Evolutionary conservation across 2,797 vertebrate species (phyloP).

Genomic region (Falco novaeseelandiae): DNA sequence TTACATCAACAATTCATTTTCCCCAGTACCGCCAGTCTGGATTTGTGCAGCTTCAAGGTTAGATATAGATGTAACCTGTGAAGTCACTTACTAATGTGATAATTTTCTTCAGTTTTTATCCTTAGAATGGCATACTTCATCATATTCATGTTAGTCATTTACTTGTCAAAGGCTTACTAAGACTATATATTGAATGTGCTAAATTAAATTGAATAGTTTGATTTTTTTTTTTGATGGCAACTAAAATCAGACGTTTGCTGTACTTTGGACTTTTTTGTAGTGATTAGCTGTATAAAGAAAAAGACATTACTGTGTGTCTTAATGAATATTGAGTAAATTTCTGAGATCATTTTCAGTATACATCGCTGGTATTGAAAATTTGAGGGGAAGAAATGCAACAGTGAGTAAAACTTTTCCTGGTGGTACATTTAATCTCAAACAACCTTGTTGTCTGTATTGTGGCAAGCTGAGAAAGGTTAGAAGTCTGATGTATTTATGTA

Average conservation of each 20-base stretch:
- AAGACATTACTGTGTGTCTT: neutral
- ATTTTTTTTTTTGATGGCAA: neutral
- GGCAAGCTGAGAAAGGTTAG: neutral
- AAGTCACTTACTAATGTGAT: neutral
- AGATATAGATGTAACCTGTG: neutral
- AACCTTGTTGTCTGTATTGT: neutral
- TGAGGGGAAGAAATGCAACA: neutral
- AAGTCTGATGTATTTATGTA: neutral
- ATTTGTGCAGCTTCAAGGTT: neutral
- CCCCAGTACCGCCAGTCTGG: neutral
- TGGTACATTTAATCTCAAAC: neutral
- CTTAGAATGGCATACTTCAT: neutral
- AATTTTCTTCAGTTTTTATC: neutral
- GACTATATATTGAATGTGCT: neutral
- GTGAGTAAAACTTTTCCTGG: neutral
- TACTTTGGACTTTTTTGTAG: neutral
- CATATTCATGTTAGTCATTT: neutral
- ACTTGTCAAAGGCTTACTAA: neutral
- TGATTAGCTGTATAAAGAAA: rapidly evolving
- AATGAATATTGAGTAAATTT: neutral
- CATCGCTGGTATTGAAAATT: neutral
- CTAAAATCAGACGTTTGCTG: neutral
- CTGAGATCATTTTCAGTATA: neutral
- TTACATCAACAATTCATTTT: neutral
- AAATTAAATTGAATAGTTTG: neutral